Percentiles rank a stretch among this genome's conserved stretches.
Conservation (phyloP, 2,113 vertebrate genomes). For the human region DNA sequence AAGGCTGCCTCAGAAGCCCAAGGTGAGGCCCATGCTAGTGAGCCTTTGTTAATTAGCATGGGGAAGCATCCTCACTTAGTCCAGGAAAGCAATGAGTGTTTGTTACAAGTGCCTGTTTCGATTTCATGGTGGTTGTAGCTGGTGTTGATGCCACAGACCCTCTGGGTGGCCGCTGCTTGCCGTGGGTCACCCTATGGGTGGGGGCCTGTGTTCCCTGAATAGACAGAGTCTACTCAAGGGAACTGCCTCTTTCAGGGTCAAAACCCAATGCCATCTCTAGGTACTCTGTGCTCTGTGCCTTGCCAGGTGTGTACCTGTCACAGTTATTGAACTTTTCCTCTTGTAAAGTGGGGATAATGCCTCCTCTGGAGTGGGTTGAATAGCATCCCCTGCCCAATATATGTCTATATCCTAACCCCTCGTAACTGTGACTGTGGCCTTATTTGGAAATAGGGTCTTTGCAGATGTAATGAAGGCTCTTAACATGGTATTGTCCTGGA, state of each 20-base stretch:
- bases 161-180: fast-evolving
- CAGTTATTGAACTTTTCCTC: not conserved
- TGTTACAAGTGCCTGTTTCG: not conserved
- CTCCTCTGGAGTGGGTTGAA: not conserved
- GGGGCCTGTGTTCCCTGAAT: not conserved
- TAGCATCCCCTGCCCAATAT: fast-evolving
- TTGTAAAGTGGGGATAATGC: fast-evolving
- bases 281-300: too few species aligned
- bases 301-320: too few species aligned
- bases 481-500: not conserved
- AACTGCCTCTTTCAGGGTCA: not conserved
- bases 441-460: not conserved
- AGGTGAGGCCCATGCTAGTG: conserved; percentile 44
- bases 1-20: conserved; percentile 27
- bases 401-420: fast-evolving
- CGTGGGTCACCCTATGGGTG: fast-evolving
- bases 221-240: fast-evolving
- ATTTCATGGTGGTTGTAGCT: fast-evolving
- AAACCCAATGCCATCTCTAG: not conserved
- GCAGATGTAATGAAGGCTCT: not conserved
- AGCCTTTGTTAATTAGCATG: conserved; percentile 59
- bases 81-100: fast-evolving
- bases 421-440: not conserved
- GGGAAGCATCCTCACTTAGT: not conserved
- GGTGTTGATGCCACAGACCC: fast-evolving